Base-by-base conservation (phyloP, 1,140 invertebrate species). In the Tetramorium simillimum region DNA sequence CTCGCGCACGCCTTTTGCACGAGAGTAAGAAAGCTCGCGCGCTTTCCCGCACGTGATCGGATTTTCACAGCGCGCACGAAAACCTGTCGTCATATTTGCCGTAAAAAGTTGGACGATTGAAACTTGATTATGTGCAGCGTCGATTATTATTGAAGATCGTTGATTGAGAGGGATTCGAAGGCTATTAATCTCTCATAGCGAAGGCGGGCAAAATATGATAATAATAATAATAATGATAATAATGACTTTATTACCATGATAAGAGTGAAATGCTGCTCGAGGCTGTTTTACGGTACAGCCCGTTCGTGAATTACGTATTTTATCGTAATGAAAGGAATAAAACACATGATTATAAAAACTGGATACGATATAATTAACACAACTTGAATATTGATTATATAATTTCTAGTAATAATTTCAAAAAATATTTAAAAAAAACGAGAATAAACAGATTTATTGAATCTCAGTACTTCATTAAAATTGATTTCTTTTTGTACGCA, bases 151-250 rank as follows among this genome's bases (percentile, higher is more conserved):
- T 46, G 24, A 37, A 53, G 76, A 75, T 80, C 28, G 53, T 53
- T 56, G 70, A 56, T 43, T 56, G 77, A 21, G 40, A 89, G 67
- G 78, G 65, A 73, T 46, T 67, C 81, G 85, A 77, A 85, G 70
- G 73, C 65, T 21, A 7, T 33, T 90, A 87, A 92, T 91, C 86
- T 91, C 84, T 76, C 28, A 24, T 40, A 28, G 60, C 37, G 37
- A 12, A 82, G 67, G 51, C 37, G 21, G 65, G 18, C 18, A 18
- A 72, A 60, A 72, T 72, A 60, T 58, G 49, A 51, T 81, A 43
- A 81, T 81, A 58, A 81, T 81, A 51, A 56, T 82, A 51, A 82
- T 70, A n/a, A n/a, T n/a, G 28, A 81, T 43, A 56, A 80, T 80
- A 82, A 70, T 67, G 28, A 24, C 40, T 82, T 60, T 72, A 72